Percentiles rank a stretch among this genome's conserved stretches.
These are phyloP conservation scores for Eristalinus sepulchralis DNA, from an alignment of 2,888 invertebrate species.

Conservation along the genomic window DNA sequence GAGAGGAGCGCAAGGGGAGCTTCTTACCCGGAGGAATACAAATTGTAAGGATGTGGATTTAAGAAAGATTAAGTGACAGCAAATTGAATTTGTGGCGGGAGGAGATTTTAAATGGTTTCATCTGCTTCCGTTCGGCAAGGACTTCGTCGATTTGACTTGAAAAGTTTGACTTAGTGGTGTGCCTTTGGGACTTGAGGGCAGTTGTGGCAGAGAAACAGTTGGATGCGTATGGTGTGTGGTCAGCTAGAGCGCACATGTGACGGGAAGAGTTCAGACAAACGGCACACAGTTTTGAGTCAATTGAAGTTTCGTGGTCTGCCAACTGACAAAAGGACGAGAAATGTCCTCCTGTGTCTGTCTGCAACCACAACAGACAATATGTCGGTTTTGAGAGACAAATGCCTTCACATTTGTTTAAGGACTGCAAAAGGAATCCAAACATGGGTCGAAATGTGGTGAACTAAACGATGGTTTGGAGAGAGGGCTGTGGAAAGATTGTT, in stretches of 20 bases:
- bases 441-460: too few relatives aligned
- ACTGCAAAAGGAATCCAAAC: too few relatives aligned
- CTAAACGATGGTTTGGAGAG: too few relatives aligned
- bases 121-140: slow-evolving; percentile 21
- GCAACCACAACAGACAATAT: not conserved
- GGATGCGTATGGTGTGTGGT: slow-evolving; percentile 6
- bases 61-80: slow-evolving; percentile 46
- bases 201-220: not conserved
- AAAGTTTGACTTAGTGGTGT: slow-evolving; percentile 18
- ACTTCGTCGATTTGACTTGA: slow-evolving; percentile 3
- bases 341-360: not conserved
- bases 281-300: not conserved
- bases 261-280: too few relatives aligned
- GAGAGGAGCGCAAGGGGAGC: not conserved
- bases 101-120: slow-evolving; percentile 30
- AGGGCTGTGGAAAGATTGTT: too few relatives aligned
- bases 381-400: not conserved
- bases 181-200: not conserved
- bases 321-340: not conserved
- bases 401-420: not conserved
- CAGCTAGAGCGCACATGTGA: not conserved
- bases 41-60: slow-evolving; percentile 33
- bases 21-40: slow-evolving; percentile 20
- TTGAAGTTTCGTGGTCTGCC: not conserved
- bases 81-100: slow-evolving; percentile 45